Conservation (phyloP, 2,888 invertebrate species). For the Urechis unicinctus region DNA sequence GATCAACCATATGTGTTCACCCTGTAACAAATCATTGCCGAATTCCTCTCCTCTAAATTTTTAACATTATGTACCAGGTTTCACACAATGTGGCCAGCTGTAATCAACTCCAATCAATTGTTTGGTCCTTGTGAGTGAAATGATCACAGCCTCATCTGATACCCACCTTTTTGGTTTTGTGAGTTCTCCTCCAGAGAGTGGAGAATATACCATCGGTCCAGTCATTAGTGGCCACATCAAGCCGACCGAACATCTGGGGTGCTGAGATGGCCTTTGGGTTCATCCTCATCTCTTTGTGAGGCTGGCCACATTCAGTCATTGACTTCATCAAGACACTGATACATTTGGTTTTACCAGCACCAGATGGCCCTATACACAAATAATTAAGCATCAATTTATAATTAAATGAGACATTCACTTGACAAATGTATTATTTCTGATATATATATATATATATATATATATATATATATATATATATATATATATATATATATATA, state of each 20-base stretch:
- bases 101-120: too few relatives aligned
- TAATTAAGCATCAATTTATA: too few relatives aligned
- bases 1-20: slow-evolving; percentile 50
- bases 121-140: too few relatives aligned
- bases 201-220: slow-evolving; percentile 99
- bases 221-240: slow-evolving; percentile 95
- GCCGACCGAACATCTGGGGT: slow-evolving; percentile 93
- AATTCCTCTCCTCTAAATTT: too few relatives aligned
- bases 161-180: slow-evolving; percentile 69
- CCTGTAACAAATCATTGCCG: slow-evolving; percentile 49
- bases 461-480: too few relatives aligned
- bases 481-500: too few relatives aligned
- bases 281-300: slow-evolving; percentile 94
- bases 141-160: too few relatives aligned
- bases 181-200: slow-evolving; percentile 89
- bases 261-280: slow-evolving; percentile 97
- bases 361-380: slow-evolving; percentile 14
- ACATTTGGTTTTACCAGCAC: slow-evolving; percentile 79
- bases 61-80: too few relatives aligned
- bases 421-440: too few relatives aligned
- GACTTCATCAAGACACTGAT: slow-evolving; percentile 62
- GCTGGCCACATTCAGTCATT: slow-evolving; percentile 75
- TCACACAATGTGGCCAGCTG: too few relatives aligned
- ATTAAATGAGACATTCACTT: too few relatives aligned
- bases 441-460: too few relatives aligned